These are phyloP conservation scores for Embidobia sp. DNA, from an alignment of 2,888 invertebrate species.

Conservation along the genomic window DNA sequence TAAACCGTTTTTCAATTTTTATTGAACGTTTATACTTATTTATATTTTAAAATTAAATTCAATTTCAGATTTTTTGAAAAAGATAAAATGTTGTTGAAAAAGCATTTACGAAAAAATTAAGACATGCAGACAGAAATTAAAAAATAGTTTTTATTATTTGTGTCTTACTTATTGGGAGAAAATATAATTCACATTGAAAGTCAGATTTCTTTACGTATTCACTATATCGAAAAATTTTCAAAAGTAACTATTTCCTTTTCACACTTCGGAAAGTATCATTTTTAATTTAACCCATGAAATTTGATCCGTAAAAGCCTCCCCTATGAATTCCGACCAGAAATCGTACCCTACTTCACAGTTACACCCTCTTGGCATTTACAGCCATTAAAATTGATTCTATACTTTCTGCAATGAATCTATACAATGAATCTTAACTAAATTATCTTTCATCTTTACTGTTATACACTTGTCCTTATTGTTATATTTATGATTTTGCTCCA, in stretches of 20 bases:
- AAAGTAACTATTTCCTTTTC: slow-evolving; percentile 2
- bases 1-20: no score
- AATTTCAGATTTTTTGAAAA: no score
- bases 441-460: slow-evolving; percentile 12
- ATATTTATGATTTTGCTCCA: background rate
- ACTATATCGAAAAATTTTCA: background rate
- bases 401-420: slow-evolving; percentile 29
- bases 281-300: slow-evolving; percentile 22
- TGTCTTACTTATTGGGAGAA: no score
- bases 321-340: slow-evolving; percentile 1
- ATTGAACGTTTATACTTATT: no score
- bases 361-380: slow-evolving; percentile 23
- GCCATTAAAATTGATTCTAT: slow-evolving; percentile 23
- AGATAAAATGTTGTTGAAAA: no score
- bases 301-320: slow-evolving; percentile 23
- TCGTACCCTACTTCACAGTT: background rate
- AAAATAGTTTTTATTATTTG: no score
- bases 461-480: background rate
- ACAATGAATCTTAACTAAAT: slow-evolving; percentile 10
- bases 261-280: background rate
- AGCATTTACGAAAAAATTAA: no score
- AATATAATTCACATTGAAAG: no score
- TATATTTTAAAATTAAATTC: no score
- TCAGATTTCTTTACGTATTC: no score
- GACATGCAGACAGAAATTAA: no score